Conservation (phyloP, 2,797 vertebrate genomes). For the Myotis findleyi region DNA sequence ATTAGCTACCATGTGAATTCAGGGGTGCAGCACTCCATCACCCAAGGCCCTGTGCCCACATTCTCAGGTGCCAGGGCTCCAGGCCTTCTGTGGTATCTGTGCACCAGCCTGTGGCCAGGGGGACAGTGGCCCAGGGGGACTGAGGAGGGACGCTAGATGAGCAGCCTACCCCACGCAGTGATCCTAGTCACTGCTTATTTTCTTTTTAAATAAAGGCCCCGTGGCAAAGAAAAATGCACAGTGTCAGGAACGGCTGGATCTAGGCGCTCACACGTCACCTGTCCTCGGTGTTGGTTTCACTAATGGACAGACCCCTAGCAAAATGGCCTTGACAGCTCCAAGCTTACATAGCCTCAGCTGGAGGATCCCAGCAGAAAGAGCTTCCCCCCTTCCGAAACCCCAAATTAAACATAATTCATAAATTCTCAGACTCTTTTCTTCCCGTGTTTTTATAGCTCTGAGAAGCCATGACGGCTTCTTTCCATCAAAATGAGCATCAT, state of each 20-base stretch:
- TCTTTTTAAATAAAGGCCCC: too few relatives aligned
- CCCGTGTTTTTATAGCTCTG: background rate
- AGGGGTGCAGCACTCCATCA: background rate
- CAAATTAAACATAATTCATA: background rate
- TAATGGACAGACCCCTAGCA: background rate
- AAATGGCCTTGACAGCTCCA: background rate
- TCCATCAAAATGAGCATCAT: accelerated
- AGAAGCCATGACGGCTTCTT: background rate
- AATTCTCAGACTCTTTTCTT: background rate
- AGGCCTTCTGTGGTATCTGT: background rate
- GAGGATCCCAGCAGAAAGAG: background rate
- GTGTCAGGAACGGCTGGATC: background rate
- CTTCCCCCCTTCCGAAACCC: background rate
- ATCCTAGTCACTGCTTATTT: background rate
- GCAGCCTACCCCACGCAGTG: too few relatives aligned
- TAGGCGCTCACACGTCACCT: background rate
- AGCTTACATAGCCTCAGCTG: background rate
- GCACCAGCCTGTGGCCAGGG: accelerated
- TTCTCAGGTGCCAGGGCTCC: too few relatives aligned
- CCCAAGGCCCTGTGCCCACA: too few relatives aligned
- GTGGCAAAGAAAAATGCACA: accelerated
- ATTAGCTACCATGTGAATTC: background rate
- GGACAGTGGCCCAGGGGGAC: accelerated
- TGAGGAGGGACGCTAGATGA: background rate
- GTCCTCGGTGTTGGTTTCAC: background rate